Evolutionary conservation across 2,113 vertebrate species (phyloP).

Genomic region (Herpetotheres cachinnans): DNA sequence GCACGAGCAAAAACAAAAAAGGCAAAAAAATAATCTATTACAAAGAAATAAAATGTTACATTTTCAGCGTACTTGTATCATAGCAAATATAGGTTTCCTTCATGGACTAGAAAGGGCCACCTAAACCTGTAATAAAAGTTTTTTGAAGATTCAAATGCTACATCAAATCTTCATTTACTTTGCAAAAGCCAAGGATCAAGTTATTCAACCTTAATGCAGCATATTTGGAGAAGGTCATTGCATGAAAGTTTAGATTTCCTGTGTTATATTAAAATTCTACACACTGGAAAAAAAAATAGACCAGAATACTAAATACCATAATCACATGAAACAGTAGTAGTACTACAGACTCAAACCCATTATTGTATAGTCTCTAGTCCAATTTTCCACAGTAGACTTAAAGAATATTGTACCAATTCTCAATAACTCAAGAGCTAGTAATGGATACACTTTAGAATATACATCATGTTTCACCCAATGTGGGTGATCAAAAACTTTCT

Average conservation of each 20-base stretch:
- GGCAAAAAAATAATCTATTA: not conserved
- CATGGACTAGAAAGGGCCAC: not conserved
- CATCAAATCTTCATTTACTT: not conserved
- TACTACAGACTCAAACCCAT: constrained; percentile 20
- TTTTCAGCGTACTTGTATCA: not conserved
- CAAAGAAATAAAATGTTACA: not conserved
- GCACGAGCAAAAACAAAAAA: not conserved
- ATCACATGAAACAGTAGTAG: not conserved
- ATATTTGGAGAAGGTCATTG: not conserved
- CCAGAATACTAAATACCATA: not conserved
- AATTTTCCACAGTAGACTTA: not conserved
- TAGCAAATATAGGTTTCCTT: not conserved
- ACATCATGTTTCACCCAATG: constrained; percentile 65
- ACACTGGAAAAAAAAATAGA: not conserved
- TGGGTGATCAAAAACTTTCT: constrained; percentile 57
- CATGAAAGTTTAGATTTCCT: not conserved
- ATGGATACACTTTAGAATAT: constrained; percentile 20
- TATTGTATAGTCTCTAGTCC: not conserved
- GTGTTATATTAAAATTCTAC: not conserved
- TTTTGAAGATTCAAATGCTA: not conserved
- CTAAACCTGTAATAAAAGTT: not conserved
- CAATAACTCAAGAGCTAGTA: constrained; percentile 6
- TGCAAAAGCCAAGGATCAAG: not conserved
- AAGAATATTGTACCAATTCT: constrained; percentile 5
- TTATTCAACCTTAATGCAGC: not conserved